Conservation (phyloP, 2,797 vertebrate genomes). For the Holocentrus rufus region DNA sequence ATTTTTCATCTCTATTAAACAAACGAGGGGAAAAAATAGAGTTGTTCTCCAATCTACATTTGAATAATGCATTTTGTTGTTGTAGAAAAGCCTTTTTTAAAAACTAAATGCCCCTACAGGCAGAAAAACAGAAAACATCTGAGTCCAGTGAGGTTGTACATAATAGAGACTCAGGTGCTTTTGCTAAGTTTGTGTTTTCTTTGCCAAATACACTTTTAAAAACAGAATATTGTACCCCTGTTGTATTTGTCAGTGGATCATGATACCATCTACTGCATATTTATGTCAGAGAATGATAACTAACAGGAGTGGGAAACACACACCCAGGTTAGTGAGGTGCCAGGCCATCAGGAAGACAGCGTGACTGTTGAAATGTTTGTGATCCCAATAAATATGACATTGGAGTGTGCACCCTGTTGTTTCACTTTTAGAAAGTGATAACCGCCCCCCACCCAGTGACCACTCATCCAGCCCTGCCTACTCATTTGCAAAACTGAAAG, state of each 20-base stretch:
- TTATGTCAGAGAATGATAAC: background rate
- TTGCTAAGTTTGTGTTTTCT: background rate
- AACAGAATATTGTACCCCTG: background rate
- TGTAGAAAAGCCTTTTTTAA: background rate
- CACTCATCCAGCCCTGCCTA: background rate
- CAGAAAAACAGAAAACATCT: conserved; percentile 4
- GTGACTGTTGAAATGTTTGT: too few relatives aligned
- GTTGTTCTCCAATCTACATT: conserved; percentile 22
- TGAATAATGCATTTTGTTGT: conserved; percentile 53
- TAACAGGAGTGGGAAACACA: too few relatives aligned
- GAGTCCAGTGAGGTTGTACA: background rate
- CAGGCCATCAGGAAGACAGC: too few relatives aligned
- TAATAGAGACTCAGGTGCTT: background rate
- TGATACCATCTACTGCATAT: background rate
- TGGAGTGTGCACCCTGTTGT: too few relatives aligned
- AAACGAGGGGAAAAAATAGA: conserved; percentile 22
- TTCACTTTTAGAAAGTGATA: too few relatives aligned
- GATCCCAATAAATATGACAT: too few relatives aligned
- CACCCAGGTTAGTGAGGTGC: too few relatives aligned
- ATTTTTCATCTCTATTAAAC: conserved; percentile 32
- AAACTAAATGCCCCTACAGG: background rate
- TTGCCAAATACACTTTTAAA: background rate
- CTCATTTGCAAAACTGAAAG: background rate
- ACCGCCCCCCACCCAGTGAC: too few relatives aligned
- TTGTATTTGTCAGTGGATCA: background rate